phyloP scores from a whole-genome alignment of 2,797 vertebrate genomes.

The Catostomus latipinnis region DNA sequence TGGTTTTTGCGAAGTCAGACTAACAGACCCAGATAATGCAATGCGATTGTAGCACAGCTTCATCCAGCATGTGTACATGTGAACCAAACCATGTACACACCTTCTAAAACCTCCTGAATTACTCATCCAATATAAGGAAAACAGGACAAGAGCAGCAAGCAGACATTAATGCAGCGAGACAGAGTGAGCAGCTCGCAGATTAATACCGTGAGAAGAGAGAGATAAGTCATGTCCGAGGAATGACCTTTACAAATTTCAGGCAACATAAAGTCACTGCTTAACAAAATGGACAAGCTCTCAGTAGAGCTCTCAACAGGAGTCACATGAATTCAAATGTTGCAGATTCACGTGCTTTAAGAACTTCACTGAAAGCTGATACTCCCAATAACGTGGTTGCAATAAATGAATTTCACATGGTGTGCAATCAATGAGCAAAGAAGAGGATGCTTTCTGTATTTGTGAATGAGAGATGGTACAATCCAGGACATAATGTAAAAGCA shows the following conservation, averaged over 20 bases:
- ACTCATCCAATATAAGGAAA: neutral
- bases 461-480: too few species aligned
- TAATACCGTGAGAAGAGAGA: slow-evolving; percentile 33
- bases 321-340: neutral
- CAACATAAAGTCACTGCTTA: slow-evolving; percentile 19
- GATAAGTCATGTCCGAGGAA: slow-evolving; percentile 25
- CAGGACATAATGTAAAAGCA: too few species aligned
- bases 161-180: slow-evolving; percentile 29
- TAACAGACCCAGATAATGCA: too few species aligned
- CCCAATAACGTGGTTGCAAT: neutral
- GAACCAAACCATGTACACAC: slow-evolving; percentile 10
- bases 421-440: neutral
- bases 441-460: too few species aligned
- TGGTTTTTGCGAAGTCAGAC: too few species aligned
- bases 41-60: too few species aligned
- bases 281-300: slow-evolving; percentile 34
- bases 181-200: slow-evolving; percentile 15
- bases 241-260: slow-evolving; percentile 44
- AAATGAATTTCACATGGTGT: neutral
- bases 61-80: too few species aligned
- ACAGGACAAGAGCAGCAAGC: slow-evolving; percentile 7
- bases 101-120: slow-evolving; percentile 24
- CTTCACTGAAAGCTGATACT: neutral
- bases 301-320: slow-evolving; percentile 8
- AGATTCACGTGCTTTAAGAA: neutral